These are phyloP conservation scores for Rousettus madagascariensis DNA, from an alignment of 2,797 vertebrate genomes.

Conservation along the genomic window DNA sequence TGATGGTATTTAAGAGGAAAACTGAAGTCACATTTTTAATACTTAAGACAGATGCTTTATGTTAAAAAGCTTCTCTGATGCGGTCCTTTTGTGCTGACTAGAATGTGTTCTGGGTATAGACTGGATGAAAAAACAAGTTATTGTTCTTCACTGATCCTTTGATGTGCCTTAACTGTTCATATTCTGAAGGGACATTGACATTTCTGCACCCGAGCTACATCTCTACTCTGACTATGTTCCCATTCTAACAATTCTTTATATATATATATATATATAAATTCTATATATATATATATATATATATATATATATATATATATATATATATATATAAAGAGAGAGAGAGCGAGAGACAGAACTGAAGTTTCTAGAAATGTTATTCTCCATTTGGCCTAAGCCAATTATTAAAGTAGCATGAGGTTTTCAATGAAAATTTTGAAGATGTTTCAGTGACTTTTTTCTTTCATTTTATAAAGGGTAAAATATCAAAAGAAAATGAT, in stretches of 20 bases:
- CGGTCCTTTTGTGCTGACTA: constrained; percentile 13
- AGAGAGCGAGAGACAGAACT: not conserved
- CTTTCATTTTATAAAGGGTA: not conserved
- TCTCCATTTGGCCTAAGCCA: constrained; percentile 6
- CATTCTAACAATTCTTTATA: not conserved
- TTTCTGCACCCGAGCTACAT: not conserved
- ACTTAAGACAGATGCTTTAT: constrained; percentile 34
- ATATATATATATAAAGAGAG: too few relatives aligned
- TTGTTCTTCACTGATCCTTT: not conserved
- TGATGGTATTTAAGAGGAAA: constrained; percentile 48
- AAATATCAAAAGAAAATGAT: not conserved
- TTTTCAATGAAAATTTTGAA: not conserved
- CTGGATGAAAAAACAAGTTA: not conserved
- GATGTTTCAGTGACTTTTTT: not conserved
- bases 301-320: not conserved
- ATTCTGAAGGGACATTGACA: not conserved
- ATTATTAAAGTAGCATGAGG: not conserved
- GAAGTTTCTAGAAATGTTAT: not conserved
- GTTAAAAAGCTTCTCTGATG: constrained; percentile 41
- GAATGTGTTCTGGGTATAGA: not conserved
- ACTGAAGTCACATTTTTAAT: constrained; percentile 49
- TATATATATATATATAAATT: too few relatives aligned
- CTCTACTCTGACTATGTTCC: not conserved
- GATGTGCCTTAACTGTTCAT: not conserved
- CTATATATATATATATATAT: too few relatives aligned